Conservation (phyloP, 92 coral and sea anemone species). For the Heliopora coerulea region DNA sequence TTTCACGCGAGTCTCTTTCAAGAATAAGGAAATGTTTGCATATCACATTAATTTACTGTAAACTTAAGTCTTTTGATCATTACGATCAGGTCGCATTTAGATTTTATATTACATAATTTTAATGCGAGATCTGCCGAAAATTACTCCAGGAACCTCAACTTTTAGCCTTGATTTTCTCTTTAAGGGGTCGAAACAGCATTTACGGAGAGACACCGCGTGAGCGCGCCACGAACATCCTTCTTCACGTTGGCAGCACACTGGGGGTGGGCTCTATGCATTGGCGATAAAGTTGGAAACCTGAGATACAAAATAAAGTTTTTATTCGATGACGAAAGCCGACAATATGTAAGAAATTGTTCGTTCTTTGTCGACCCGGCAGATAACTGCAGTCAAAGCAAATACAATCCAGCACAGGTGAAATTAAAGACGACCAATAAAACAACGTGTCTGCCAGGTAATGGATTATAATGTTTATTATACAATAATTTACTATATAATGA, state of each 20-base stretch:
- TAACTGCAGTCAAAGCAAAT: constrained; percentile 9
- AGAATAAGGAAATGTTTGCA: no score
- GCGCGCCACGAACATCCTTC: constrained; percentile 21
- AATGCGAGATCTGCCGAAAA: no score
- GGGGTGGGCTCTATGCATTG: constrained; percentile 35
- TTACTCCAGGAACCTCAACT: no score
- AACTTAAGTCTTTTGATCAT: no score
- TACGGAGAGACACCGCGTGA: constrained; percentile 34
- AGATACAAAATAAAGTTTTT: constrained; percentile 26
- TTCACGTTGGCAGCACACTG: constrained; percentile 22
- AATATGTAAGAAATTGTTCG: constrained; percentile 28
- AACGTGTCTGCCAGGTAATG: not conserved
- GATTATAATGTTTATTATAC: not conserved
- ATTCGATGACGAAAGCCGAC: constrained; percentile 23
- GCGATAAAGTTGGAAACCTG: not conserved
- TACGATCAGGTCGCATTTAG: no score
- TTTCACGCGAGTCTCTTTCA: no score
- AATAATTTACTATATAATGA: no score
- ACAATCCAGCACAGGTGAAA: not conserved
- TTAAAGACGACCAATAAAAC: not conserved
- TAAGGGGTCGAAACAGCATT: constrained; percentile 25
- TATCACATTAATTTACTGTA: no score
- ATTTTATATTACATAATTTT: no score
- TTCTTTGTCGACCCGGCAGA: constrained; percentile 14
- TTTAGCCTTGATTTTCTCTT: no score